Base-by-base conservation (phyloP, 1,140 invertebrate genomes). In the Chironomus striatipennis region DNA sequence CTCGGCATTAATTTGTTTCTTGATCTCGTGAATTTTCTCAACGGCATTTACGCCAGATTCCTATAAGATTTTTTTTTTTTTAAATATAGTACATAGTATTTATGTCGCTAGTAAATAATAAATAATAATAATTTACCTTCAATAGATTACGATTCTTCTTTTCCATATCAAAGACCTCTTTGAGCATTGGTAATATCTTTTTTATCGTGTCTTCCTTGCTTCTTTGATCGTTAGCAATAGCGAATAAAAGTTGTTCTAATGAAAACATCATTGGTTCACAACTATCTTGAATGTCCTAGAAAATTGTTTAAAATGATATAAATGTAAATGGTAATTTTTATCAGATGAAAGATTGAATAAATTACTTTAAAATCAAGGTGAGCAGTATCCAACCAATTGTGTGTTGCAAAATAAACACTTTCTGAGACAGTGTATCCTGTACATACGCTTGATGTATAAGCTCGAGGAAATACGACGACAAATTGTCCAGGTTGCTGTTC, bases 241-340 rank as follows among this genome's bases (percentile, higher is more conserved):
- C 88, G 73, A 95, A 87, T 6, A 97, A 82, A 20, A 98, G 83
- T 78, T 91, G 89, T 78, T 97, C 94, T 75, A 96, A 84, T 0
- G 94, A 94, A 81, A 98, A 97, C 85, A 95, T 90, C 9, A 94
- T 91, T 18, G 94, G 93, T 83, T 97, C 95, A 80, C 91, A 93
- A 79, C 91, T 96, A 21, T 90, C 87, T 76, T 89, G 87, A 73
- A 96, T 87, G 79, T 94, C 90, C 90, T 96, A 78, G 75, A 85
- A 17, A 42, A 21, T 67, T 42, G n/a, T n/a, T n/a, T n/a, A n/a
- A n/a, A n/a, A n/a, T n/a, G n/a, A n/a, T n/a, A n/a, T n/a, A n/a
- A n/a, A n/a, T n/a, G n/a, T n/a, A n/a, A n/a, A n/a, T n/a, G n/a
- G n/a, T n/a, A n/a, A n/a, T n/a, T n/a, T n/a, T n/a, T n/a, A n/a